phyloP scores from a whole-genome alignment of 2,888 invertebrate species.

The Ischnus inquisitorius region DNA sequence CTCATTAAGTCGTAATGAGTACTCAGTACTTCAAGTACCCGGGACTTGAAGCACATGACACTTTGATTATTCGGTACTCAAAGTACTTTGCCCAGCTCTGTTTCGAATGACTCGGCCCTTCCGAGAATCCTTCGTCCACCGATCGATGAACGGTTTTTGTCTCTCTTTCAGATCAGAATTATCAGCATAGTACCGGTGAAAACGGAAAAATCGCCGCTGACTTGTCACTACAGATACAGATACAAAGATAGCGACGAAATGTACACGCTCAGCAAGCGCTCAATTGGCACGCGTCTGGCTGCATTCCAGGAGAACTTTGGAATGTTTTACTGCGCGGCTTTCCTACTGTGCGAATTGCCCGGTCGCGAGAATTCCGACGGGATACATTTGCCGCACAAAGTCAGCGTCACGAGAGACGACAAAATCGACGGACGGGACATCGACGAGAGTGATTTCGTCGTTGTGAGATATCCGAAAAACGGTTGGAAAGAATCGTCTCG shows the following conservation, averaged over 20 bases:
- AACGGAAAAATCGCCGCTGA: slow-evolving; percentile 44
- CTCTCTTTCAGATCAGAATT: slow-evolving; percentile 70
- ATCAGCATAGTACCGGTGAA: slow-evolving; percentile 71
- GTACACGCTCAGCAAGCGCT: slow-evolving; percentile 46
- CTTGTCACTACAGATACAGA: slow-evolving; percentile 71
- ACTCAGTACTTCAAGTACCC: too few relatives aligned
- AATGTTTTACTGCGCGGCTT: slow-evolving; percentile 72
- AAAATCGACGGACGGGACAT: slow-evolving; percentile 18
- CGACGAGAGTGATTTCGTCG: slow-evolving; percentile 62
- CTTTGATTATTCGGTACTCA: too few relatives aligned
- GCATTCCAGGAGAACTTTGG: slow-evolving; percentile 70
- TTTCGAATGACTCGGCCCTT: not conserved
- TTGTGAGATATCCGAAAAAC: slow-evolving; percentile 66
- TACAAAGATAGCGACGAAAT: not conserved
- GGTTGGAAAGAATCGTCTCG: slow-evolving; percentile 20
- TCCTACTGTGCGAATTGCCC: slow-evolving; percentile 72
- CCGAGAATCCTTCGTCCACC: not conserved
- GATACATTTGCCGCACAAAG: slow-evolving; percentile 65
- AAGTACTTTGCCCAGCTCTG: too few relatives aligned
- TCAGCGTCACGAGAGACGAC: slow-evolving; percentile 66
- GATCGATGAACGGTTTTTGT: not conserved
- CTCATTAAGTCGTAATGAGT: too few relatives aligned
- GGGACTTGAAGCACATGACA: too few relatives aligned
- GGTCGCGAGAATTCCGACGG: slow-evolving; percentile 43
- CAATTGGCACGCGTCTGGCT: slow-evolving; percentile 64